These are phyloP conservation scores for Endotricha flammealis DNA, from an alignment of 2,888 invertebrate genomes.

Conservation along the genomic window DNA sequence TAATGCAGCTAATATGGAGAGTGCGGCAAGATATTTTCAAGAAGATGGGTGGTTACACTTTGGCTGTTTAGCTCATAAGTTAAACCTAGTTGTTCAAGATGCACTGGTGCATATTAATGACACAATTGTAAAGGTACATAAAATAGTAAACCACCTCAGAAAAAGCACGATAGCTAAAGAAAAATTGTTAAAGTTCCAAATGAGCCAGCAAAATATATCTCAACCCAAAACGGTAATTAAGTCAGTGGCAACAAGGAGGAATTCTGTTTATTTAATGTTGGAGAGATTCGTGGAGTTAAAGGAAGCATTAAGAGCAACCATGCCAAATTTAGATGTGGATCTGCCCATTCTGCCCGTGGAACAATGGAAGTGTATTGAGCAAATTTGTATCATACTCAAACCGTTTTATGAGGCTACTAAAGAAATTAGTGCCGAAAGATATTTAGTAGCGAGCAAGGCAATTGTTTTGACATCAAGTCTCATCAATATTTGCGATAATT, in stretches of 20 bases:
- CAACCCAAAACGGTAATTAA: slow-evolving; percentile 4
- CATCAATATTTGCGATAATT: slow-evolving; percentile 4
- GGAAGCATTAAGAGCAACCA: slow-evolving; percentile 12
- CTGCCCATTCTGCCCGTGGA: slow-evolving; percentile 14
- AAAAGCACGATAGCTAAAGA: slow-evolving; percentile 21
- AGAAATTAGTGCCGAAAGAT: slow-evolving; percentile 15
- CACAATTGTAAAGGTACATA: slow-evolving; percentile 8
- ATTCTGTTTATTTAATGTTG: slow-evolving; percentile 14
- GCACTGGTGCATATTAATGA: slow-evolving; percentile 5
- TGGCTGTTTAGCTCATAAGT: slow-evolving; percentile 19
- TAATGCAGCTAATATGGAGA: slow-evolving; percentile 15
- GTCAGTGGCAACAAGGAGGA: slow-evolving; percentile 12
- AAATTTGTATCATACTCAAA: slow-evolving; percentile 13
- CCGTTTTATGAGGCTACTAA: slow-evolving; percentile 16
- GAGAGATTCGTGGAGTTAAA: slow-evolving; percentile 13
- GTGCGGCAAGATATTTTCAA: slow-evolving; percentile 17
- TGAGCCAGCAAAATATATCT: slow-evolving; percentile 7
- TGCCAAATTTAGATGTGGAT: slow-evolving; percentile 4
- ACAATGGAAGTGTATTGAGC: slow-evolving; percentile 16
- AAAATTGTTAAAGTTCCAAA: slow-evolving; percentile 18
- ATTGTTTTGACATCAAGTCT: slow-evolving; percentile 10
- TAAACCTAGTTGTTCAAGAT: slow-evolving; percentile 19
- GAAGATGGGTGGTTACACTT: slow-evolving; percentile 21
- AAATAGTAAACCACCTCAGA: slow-evolving; percentile 24
- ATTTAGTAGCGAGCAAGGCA: slow-evolving; percentile 15